Conservation (phyloP, 2,797 vertebrate genomes). For the Enteromius mattozi region DNA sequence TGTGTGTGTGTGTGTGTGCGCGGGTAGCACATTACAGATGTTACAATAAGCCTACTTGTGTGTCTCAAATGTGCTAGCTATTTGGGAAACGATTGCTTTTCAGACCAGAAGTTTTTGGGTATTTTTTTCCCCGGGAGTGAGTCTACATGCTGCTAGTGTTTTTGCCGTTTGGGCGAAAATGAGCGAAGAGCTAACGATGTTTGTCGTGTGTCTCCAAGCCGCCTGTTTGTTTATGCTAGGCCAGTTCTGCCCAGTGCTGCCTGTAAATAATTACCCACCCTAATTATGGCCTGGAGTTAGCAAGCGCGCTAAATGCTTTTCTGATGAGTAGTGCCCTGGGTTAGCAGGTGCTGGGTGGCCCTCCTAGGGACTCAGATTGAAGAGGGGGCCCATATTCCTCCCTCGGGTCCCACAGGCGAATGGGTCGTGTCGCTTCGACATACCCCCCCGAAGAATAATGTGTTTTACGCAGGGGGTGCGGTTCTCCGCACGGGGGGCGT, state of each 20-base stretch:
- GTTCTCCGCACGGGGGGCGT: slow-evolving; percentile 48
- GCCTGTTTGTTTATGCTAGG: slow-evolving; percentile 99
- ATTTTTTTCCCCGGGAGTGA: slow-evolving; percentile 55
- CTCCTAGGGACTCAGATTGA: slow-evolving; percentile 99
- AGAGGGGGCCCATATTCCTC: slow-evolving; percentile 80
- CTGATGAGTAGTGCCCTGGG: slow-evolving; percentile 94
- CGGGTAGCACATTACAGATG: slow-evolving; percentile 49
- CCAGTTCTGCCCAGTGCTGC: slow-evolving; percentile 97
- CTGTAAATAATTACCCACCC: slow-evolving; percentile 99
- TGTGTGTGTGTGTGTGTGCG: slow-evolving; percentile 16
- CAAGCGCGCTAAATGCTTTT: slow-evolving; percentile 95
- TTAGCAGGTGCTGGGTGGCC: slow-evolving; percentile 99
- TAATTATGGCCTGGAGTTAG: slow-evolving; percentile 99
- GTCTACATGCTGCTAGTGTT: slow-evolving; percentile 65
- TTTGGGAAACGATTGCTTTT: slow-evolving; percentile 61
- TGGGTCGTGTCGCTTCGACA: slow-evolving; percentile 51
- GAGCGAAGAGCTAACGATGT: slow-evolving; percentile 86
- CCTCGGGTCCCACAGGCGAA: slow-evolving; percentile 53
- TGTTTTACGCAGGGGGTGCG: slow-evolving; percentile 50
- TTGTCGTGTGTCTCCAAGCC: slow-evolving; percentile 88
- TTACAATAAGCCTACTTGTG: slow-evolving; percentile 58
- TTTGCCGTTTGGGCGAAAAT: slow-evolving; percentile 60
- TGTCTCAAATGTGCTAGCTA: slow-evolving; percentile 56
- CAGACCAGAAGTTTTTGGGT: slow-evolving; percentile 60
- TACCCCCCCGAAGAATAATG: slow-evolving; percentile 64